Evolutionary conservation across 2,888 invertebrate genomes (phyloP), one percentile per base, ranked within the genome.

Genomic region (Elmis aenea): DNA sequence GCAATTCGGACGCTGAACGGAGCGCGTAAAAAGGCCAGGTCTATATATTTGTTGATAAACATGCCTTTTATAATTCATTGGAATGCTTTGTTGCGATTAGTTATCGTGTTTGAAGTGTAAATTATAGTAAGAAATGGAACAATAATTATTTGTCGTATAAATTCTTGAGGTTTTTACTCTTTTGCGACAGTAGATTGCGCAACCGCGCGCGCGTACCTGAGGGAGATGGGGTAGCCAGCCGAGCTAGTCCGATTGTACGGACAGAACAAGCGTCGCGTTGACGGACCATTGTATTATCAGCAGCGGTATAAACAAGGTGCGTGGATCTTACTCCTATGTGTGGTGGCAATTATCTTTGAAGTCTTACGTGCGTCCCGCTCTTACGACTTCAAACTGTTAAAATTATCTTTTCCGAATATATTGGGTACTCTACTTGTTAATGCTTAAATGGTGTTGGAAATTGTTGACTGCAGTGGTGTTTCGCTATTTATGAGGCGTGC

Each of bases 271-370:
- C 38, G 34, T 33, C 37, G 36, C 38, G 38, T n/a, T n/a, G n/a
- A n/a, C 38, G 8, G 43, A 42, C 49, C 54, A 55, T 51, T 54
- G 51, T 52, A 50, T 52, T 53, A 52, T 52, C 52, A 46, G 39
- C 46, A 40, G 42, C 36, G 37, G 33, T 27, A 30, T 37, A 33
- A 40, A 37, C 42, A 49, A 48, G 44, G 46, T 49, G 44, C 21
- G 39, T 38, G 33, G 44, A 41, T 26, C 27, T 24, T 33, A 26
- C 20, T 30, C 32, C 18, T 29, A 34, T 21, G 28, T 31, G 36
- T 36, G 32, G 23, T 41, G 36, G 5, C 18, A 18, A 8, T 18
- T 18, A 8, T 18, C n/a, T n/a, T n/a, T n/a, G n/a, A n/a, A n/a
- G n/a, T n/a, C n/a, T n/a, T n/a, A n/a, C n/a, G n/a, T n/a, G n/a